Evolutionary conservation across 2,113 vertebrate species (phyloP).

Genomic region (Ictalurus furcatus): DNA sequence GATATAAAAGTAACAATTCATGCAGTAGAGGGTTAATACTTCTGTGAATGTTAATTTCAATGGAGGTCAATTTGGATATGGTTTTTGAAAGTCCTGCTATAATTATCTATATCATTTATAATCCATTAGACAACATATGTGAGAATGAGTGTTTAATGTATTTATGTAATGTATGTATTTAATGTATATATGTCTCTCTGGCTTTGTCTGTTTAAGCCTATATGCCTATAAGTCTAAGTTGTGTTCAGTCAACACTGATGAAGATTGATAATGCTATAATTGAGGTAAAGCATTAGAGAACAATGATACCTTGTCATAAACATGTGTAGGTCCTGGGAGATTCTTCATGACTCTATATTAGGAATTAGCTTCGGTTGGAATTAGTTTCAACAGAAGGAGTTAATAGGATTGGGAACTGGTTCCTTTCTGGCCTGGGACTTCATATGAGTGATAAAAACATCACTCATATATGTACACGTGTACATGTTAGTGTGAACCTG

Average conservation of each 20-base stretch:
- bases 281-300: neutral
- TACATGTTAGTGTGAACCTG: neutral
- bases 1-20: too few relatives aligned
- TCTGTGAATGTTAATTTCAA: neutral
- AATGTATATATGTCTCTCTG: neutral
- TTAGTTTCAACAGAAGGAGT: conserved; percentile 21
- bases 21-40: neutral
- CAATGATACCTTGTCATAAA: conserved; percentile 8
- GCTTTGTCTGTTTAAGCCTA: neutral
- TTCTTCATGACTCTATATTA: neutral
- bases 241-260: neutral
- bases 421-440: neutral
- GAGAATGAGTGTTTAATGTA: neutral
- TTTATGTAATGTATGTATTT: neutral
- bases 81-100: neutral
- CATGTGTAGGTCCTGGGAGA: neutral
- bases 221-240: neutral
- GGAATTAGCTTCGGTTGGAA: conserved; percentile 37
- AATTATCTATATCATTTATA: neutral
- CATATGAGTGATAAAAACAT: conserved; percentile 27
- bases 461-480: neutral
- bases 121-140: neutral
- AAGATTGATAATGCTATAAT: neutral
- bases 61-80: neutral
- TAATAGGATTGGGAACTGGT: conserved; percentile 22